These are phyloP conservation scores for Allacma fusca DNA, from an alignment of 2,888 invertebrate genomes.

Conservation along the genomic window DNA sequence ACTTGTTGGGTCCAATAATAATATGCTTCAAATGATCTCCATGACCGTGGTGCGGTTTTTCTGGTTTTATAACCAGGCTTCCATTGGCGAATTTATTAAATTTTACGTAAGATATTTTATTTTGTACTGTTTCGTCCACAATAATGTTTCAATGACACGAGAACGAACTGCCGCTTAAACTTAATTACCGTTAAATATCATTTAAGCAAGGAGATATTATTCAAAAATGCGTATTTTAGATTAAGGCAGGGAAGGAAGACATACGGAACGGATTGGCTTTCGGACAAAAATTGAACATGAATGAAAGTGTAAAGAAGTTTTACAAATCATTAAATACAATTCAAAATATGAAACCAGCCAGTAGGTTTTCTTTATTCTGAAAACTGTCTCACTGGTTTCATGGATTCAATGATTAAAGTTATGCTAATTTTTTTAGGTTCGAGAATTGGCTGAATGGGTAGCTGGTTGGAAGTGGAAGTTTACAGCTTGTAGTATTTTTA, in stretches of 20 bases:
- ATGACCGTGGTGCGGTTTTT: not conserved
- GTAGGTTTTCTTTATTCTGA: not conserved
- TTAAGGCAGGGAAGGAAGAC: not conserved
- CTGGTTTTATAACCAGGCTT: slow-evolving; percentile 1
- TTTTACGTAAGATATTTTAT: slow-evolving; percentile 1
- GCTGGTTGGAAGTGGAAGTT: not conserved
- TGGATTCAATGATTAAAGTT: no score
- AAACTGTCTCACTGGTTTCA: no score
- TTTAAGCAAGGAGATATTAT: not conserved
- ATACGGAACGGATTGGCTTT: not conserved
- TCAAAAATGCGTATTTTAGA: not conserved
- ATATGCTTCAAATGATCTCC: not conserved
- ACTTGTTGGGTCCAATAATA: not conserved
- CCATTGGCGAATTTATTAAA: not conserved
- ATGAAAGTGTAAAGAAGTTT: not conserved
- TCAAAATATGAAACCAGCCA: no score
- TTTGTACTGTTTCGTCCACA: not conserved
- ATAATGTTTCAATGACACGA: no score
- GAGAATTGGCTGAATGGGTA: slow-evolving; percentile 6
- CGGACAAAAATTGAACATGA: not conserved
- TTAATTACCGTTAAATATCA: no score
- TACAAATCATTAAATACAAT: no score
- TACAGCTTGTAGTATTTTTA: not conserved
- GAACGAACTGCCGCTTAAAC: no score
- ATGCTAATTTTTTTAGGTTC: not conserved